Evolutionary conservation across 2,797 vertebrate species (phyloP), one percentile per base, ranked within the genome.

Genomic region (Hoplostethus atlanticus): DNA sequence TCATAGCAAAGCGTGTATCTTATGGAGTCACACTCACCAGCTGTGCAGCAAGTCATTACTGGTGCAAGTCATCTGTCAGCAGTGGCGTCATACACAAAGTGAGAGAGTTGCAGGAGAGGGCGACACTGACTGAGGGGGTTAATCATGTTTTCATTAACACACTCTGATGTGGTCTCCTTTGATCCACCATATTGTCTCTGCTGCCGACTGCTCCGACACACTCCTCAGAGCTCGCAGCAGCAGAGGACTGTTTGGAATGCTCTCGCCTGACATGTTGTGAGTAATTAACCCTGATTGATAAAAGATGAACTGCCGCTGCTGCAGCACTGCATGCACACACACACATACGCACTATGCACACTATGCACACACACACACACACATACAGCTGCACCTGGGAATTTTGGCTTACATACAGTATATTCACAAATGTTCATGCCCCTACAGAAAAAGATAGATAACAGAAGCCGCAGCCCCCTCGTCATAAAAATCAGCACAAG

Each of bases 281-380:
- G 89, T 94, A 94, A 94, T 95, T 96, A 93, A 93, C 89, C 93
- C 86, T 82, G 87, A 94, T 93, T 94, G 93, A 95, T 94, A 94
- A 95, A 95, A 95, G 94, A 94, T 91, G 92, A 91, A 86, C 81
- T 73, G 83, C 77, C 72, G 60, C 83, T 51, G 58, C 62, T 51
- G 76, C 68, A 31, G 72, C 77, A 66, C 53, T 55, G 66, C 68
- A 73, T 55, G 55, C 66, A 13, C 69, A 25, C 71, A 59, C 59
- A 73, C 80, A 79, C 62, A 30, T 65, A 56, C 36, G 36, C 51
- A 55, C 51, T 17, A 78, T n/a, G 34, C 12, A 73, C 71, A 73
- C 38, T 65, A 25, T 66, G 71, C 58, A 21, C 83, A 59, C 79
- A 71, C 80, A 56, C 68, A 76, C 62, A 75, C 42, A 6, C 55